A percentile compares a stretch with the other conserved stretches of the same genome.
Evolutionary conservation across 2,113 vertebrate species (phyloP).

Genomic region (Meles meles): DNA sequence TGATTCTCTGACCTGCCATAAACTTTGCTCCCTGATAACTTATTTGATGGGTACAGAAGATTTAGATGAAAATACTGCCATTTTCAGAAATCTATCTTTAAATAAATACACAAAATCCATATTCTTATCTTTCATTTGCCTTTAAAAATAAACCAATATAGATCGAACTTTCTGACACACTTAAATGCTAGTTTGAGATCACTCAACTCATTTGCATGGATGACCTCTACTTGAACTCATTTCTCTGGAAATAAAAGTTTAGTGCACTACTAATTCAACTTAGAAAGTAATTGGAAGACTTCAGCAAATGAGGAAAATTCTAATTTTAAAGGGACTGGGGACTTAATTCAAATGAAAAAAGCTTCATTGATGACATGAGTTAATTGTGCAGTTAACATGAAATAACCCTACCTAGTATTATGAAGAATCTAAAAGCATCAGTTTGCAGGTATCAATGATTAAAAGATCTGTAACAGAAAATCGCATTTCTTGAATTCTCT

Average conservation of each 20-base stretch:
- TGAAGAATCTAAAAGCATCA: conserved; percentile 49
- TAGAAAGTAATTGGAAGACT: conserved; percentile 76
- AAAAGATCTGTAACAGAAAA: conserved; percentile 60
- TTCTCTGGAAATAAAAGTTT: conserved; percentile 77
- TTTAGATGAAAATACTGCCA: neutral
- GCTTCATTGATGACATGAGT: conserved; percentile 69
- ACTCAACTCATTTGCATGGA: conserved; percentile 65
- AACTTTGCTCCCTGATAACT: neutral
- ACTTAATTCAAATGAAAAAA: conserved; percentile 74
- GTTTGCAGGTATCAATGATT: conserved; percentile 59
- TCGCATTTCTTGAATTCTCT: conserved; percentile 45
- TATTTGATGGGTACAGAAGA: neutral
- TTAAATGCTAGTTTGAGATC: conserved; percentile 62
- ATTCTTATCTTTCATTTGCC: neutral
- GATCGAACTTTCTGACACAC: conserved; percentile 46
- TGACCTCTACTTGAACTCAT: conserved; percentile 75
- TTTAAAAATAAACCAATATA: conserved; percentile 60
- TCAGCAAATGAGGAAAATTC: conserved; percentile 74
- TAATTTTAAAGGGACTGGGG: conserved; percentile 71
- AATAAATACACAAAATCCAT: conserved; percentile 19
- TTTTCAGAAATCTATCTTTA: conserved; percentile 34
- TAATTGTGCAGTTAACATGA: conserved; percentile 75
- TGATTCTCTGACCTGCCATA: neutral
- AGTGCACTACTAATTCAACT: conserved; percentile 73
- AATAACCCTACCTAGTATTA: conserved; percentile 69